These are phyloP conservation scores for Morbakka virulenta DNA, from an alignment of 30 jellyfish, hydroid and myxozoan genomes.

Conservation along the genomic window DNA sequence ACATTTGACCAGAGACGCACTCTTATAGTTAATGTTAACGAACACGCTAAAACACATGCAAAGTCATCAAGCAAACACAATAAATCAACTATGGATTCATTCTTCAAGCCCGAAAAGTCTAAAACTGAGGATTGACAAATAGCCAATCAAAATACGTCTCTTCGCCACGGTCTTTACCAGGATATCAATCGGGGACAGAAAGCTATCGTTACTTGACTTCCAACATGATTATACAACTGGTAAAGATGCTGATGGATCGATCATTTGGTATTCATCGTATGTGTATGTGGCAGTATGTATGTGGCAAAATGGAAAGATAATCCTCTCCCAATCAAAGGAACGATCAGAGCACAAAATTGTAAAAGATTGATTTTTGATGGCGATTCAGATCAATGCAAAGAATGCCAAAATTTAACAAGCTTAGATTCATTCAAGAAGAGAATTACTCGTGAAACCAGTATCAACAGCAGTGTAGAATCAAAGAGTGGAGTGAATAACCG, in stretches of 20 bases:
- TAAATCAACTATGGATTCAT: slow-evolving; percentile 13
- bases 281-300: background rate
- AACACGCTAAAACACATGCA: slow-evolving; percentile 20
- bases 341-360: slow-evolving; percentile 22
- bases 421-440: slow-evolving; percentile 6
- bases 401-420: background rate
- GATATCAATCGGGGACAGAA: slow-evolving; percentile 10
- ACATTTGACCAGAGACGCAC: slow-evolving; percentile 29
- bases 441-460: background rate
- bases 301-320: background rate
- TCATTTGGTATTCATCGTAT: slow-evolving; percentile 18
- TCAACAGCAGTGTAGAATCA: background rate
- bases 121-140: slow-evolving; percentile 20
- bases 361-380: background rate
- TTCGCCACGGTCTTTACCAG: slow-evolving; percentile 29
- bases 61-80: slow-evolving; percentile 2
- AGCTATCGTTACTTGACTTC: background rate
- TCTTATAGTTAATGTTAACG: slow-evolving; percentile 5
- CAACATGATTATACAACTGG: slow-evolving; percentile 12
- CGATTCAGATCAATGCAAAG: background rate
- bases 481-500: background rate
- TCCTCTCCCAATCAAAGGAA: slow-evolving; percentile 7
- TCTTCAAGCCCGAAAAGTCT: background rate
- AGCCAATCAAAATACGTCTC: background rate
- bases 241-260: background rate